Evolutionary conservation across 2,888 invertebrate species (phyloP), one percentile per base, ranked within the genome.

Genomic region (Heteromyza rotundicornis): DNA sequence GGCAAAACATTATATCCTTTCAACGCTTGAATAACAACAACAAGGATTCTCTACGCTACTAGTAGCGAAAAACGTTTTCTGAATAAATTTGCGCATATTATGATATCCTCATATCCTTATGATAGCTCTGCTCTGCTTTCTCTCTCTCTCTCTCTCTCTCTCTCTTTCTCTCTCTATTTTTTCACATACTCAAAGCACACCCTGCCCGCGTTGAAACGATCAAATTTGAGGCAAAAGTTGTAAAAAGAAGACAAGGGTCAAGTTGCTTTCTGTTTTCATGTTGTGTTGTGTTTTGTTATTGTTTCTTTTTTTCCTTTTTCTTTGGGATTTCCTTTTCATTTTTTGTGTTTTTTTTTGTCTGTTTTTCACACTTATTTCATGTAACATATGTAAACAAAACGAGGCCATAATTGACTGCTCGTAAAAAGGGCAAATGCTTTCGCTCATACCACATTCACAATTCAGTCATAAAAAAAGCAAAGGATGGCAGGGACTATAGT

Each of bases 351-450:
- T n/a, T n/a, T n/a, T n/a, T n/a, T n/a, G 27, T 27, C 27, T 27
- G 27, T 27, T 27, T 27, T 51, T 14, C 2, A 51, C 20, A 51
- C 32, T 32, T 5, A 5, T 12, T 5, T 12, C 12, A 12, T 14
- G 19, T 17, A 52, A 24, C 52, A 52, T 52, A n/a, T 52, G 52
- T 52, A 24, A 52, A 52, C 24, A 47, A 63, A 63, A 67, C 63
- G 66, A 66, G 62, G 64, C 59, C 64, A 68, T 66, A 68, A 68
- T 69, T 68, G 68, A 68, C 67, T 64, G 63, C 27, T 58, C 64
- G 53, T 59, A 60, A 60, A 60, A 40, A 22, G 40, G 27, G 58
- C 20, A n/a, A 44, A 24, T 23, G 2, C 32, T 32, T 14, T 20
- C 32, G n/a, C n/a, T 32, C 32, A 5, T 32, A 12, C 32, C 5